Conservation (phyloP, 1,140 invertebrate species). For the Pseudomyrmex pallidus region DNA sequence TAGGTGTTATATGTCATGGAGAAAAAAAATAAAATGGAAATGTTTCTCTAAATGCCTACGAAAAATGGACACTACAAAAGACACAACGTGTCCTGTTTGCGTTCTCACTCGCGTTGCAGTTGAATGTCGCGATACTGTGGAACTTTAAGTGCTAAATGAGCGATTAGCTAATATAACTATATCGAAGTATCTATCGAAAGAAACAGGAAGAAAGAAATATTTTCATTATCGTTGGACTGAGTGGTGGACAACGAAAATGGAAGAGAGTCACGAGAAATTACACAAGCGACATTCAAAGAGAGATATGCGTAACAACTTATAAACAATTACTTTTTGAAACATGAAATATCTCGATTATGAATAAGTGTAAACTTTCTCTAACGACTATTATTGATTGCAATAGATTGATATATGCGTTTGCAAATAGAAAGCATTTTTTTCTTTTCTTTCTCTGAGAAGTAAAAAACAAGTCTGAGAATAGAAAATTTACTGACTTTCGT, state of each 20-base stretch:
- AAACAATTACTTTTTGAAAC: not conserved
- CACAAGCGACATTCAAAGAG: not conserved
- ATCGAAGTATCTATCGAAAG: constrained; percentile 9
- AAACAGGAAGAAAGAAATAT: constrained; percentile 2
- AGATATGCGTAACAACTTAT: not conserved
- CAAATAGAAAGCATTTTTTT: not conserved
- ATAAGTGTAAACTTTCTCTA: not conserved
- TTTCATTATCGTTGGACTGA: constrained; percentile 29
- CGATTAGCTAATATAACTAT: not conserved
- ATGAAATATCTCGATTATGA: not conserved
- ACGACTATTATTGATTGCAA: not conserved
- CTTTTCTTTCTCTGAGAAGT: not conserved
- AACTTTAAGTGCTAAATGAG: constrained; percentile 44
- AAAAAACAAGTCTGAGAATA: constrained; percentile 23
- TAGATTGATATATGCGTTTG: not conserved
- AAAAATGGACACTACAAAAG: constrained; percentile 58
- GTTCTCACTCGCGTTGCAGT: constrained; percentile 11
- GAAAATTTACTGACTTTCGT: not conserved
- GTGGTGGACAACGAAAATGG: constrained; percentile 11
- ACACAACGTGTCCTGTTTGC: constrained; percentile 1
- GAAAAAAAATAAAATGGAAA: constrained; percentile 65
- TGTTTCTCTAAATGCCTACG: constrained; percentile 73
- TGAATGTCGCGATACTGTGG: constrained; percentile 28
- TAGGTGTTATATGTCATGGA: constrained; percentile 45
- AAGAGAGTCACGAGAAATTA: constrained; percentile 11